A percentile compares a stretch with the other conserved stretches of the same genome.
Conservation (phyloP, 1,140 invertebrate genomes). For the Eubasilissa regina region DNA sequence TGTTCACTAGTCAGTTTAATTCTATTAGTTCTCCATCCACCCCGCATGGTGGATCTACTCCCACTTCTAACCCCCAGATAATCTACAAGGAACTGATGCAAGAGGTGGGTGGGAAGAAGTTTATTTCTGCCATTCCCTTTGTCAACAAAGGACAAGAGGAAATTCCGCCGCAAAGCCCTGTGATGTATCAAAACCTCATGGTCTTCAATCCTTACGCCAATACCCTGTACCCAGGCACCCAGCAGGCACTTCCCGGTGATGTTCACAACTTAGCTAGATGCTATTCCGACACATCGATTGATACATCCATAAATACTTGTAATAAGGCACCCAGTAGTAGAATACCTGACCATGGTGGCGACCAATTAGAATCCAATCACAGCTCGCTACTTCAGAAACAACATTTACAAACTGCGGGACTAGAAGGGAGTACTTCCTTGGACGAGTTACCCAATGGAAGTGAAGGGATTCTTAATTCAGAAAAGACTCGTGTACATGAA, state of each 20-base stretch:
- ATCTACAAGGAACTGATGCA: slow-evolving; percentile 70
- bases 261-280: not conserved
- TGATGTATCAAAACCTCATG: slow-evolving; percentile 70
- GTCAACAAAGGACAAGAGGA: slow-evolving; percentile 50
- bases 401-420: not conserved
- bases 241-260: not conserved
- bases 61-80: slow-evolving; percentile 68
- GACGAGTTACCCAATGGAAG: not conserved
- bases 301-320: slow-evolving; percentile 17
- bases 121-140: slow-evolving; percentile 65
- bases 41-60: slow-evolving; percentile 65
- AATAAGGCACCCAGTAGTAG: slow-evolving; percentile 1
- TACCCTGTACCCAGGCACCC: slow-evolving; percentile 65
- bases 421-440: not conserved
- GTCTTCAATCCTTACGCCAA: slow-evolving; percentile 67
- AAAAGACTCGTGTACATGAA: slow-evolving; percentile 6
- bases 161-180: slow-evolving; percentile 62
- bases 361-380: not conserved
- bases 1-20: slow-evolving; percentile 61
- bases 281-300: not conserved
- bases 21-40: slow-evolving; percentile 63
- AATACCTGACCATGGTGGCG: not conserved
- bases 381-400: not conserved
- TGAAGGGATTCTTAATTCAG: slow-evolving; percentile 1
- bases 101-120: slow-evolving; percentile 67